Evolutionary conservation across 2,797 vertebrate species (phyloP).

Genomic region (Schizopygopsis malacanthus): DNA sequence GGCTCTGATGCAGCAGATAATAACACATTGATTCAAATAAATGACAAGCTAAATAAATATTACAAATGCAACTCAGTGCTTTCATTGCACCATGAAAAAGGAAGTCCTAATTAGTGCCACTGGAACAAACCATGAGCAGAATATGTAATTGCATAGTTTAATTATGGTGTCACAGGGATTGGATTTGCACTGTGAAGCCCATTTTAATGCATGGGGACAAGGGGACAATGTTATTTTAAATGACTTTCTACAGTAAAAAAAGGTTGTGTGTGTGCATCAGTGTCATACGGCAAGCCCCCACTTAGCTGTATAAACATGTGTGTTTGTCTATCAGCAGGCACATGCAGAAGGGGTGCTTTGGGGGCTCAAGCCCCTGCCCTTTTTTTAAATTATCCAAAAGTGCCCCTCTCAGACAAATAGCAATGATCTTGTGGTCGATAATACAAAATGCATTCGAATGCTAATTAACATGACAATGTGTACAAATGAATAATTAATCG

Average conservation of each 20-base stretch:
- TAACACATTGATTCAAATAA: constrained; percentile 15
- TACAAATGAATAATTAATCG: too few species aligned
- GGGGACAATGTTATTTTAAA: neutral
- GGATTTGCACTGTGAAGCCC: constrained; percentile 22
- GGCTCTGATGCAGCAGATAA: constrained; percentile 31
- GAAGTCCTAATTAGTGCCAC: constrained; percentile 29
- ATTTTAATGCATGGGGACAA: neutral
- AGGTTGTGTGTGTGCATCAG: neutral
- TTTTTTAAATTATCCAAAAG: too few species aligned
- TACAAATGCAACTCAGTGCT: constrained; percentile 1
- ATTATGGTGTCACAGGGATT: constrained; percentile 17
- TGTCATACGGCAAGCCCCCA: too few species aligned
- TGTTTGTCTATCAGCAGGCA: neutral
- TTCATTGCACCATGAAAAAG: constrained; percentile 11
- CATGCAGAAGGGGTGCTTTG: too few species aligned
- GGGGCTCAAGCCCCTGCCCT: too few species aligned
- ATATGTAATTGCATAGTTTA: constrained; percentile 39
- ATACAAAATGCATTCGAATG: too few species aligned
- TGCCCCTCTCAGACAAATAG: too few species aligned
- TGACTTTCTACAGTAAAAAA: neutral
- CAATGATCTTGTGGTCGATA: too few species aligned
- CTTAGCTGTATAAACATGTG: neutral
- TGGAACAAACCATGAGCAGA: constrained; percentile 28
- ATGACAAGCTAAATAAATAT: constrained; percentile 30
- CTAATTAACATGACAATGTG: too few species aligned